Conservation (phyloP, 2,797 vertebrate species). For the Echiichthys vipera region DNA sequence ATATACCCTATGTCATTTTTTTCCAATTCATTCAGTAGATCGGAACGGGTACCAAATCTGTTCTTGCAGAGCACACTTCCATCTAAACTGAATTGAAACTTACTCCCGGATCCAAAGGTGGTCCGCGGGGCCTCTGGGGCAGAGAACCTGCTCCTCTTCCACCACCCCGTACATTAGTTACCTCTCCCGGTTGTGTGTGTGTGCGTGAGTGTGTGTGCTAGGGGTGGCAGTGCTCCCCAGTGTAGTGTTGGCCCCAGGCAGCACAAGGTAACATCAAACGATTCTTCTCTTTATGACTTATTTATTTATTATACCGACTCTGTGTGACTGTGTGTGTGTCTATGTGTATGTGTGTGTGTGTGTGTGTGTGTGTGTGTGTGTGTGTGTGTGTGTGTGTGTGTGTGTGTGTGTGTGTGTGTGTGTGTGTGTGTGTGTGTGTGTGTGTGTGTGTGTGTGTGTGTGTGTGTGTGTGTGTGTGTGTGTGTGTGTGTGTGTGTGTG, state of each 20-base stretch:
- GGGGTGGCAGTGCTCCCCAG: constrained; percentile 70
- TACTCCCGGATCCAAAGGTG: constrained; percentile 40
- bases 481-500: constrained; percentile 1
- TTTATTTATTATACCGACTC: constrained; percentile 73
- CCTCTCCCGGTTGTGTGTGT: constrained; percentile 53
- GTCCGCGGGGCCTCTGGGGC: constrained; percentile 37
- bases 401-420: constrained; percentile 1
- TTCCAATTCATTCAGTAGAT: neutral
- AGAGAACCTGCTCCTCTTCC: constrained; percentile 49
- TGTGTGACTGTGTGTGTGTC: constrained; percentile 26
- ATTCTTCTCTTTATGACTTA: constrained; percentile 80
- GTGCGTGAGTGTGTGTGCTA: constrained; percentile 16
- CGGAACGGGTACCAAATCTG: constrained; percentile 15
- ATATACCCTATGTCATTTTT: neutral
- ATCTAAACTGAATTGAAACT: constrained; percentile 26
- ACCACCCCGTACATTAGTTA: constrained; percentile 49
- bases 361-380: constrained; percentile 36
- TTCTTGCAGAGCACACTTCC: constrained; percentile 2
- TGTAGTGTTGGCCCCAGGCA: constrained; percentile 83
- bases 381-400: constrained; percentile 60
- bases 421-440: neutral
- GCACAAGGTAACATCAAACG: constrained; percentile 84
- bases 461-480: constrained; percentile 32
- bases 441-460: constrained; percentile 36
- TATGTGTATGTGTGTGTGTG: neutral